Evolutionary conservation across 2,888 invertebrate genomes (phyloP).

Genomic region (Tiphia femorata): DNA sequence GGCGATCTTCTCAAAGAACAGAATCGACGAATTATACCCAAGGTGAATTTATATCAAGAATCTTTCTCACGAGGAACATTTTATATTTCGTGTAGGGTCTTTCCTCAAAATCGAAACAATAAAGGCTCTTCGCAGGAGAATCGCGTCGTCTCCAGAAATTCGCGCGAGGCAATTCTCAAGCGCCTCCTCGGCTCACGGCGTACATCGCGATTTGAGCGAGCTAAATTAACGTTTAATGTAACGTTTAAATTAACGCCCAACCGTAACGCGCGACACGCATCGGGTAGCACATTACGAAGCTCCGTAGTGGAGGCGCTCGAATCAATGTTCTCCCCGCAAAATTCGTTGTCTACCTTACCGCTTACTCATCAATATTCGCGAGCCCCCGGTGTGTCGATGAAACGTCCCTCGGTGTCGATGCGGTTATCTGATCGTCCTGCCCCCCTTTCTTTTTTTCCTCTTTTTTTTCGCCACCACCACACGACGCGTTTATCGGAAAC

Average conservation of each 20-base stretch:
- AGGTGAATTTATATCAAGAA: too few species aligned
- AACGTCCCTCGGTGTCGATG: conserved; percentile 24
- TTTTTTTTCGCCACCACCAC: not conserved
- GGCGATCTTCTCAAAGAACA: too few species aligned
- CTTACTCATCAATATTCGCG: conserved; percentile 45
- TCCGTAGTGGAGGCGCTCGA: conserved; percentile 18
- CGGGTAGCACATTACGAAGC: conserved; percentile 42
- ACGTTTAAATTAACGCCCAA: conserved; percentile 46
- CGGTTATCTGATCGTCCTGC: conserved; percentile 24
- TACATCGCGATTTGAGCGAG: too few species aligned
- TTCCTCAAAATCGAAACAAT: too few species aligned
- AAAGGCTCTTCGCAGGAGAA: too few species aligned
- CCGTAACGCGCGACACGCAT: conserved; percentile 35
- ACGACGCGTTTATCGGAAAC: not conserved
- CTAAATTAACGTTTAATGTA: too few species aligned
- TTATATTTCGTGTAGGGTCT: too few species aligned
- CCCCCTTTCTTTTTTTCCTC: not conserved
- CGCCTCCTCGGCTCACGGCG: too few species aligned
- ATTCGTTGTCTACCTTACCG: conserved; percentile 42
- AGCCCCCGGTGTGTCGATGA: conserved; percentile 38
- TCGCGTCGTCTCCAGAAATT: too few species aligned
- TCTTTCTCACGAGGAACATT: too few species aligned
- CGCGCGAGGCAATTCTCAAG: too few species aligned
- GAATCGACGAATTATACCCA: too few species aligned
- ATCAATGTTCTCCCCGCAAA: conserved; percentile 44